Conservation (phyloP, 2,797 vertebrate genomes). For the Cercopithecus hamlyni region DNA sequence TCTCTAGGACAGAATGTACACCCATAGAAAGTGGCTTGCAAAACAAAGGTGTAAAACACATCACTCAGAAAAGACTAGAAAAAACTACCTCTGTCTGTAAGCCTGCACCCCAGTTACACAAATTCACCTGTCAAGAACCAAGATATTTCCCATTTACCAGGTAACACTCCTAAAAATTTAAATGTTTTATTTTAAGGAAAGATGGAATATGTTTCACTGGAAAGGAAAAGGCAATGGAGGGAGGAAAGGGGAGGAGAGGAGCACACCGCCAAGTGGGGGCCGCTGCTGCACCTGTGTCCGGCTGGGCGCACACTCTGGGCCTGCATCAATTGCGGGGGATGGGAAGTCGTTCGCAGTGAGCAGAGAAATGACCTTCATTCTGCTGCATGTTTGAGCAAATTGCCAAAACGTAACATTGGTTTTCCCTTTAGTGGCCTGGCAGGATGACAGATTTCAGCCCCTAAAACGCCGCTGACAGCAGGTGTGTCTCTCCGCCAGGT, state of each 20-base stretch:
- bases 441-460: neutral
- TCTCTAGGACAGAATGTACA: neutral
- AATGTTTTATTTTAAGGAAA: neutral
- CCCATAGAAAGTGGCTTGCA: neutral
- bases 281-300: fast-evolving
- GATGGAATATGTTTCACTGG: too few relatives aligned
- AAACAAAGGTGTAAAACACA: neutral
- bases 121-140: neutral
- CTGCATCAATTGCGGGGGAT: fast-evolving
- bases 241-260: neutral
- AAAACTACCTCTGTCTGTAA: neutral
- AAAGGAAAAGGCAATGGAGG: neutral
- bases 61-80: neutral
- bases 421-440: neutral
- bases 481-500: fast-evolving
- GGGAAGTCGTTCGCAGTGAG: fast-evolving
- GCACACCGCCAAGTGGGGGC: too few relatives aligned
- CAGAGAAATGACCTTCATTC: neutral
- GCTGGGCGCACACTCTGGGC: neutral
- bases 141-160: neutral
- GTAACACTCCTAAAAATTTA: neutral
- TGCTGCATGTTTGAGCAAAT: neutral
- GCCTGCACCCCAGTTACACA: neutral
- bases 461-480: fast-evolving
- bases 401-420: neutral